A percentile compares a stretch with the other conserved stretches of the same genome.
phyloP scores from a whole-genome alignment of 2,888 invertebrate species.

The Bruchidius siliquastri region DNA sequence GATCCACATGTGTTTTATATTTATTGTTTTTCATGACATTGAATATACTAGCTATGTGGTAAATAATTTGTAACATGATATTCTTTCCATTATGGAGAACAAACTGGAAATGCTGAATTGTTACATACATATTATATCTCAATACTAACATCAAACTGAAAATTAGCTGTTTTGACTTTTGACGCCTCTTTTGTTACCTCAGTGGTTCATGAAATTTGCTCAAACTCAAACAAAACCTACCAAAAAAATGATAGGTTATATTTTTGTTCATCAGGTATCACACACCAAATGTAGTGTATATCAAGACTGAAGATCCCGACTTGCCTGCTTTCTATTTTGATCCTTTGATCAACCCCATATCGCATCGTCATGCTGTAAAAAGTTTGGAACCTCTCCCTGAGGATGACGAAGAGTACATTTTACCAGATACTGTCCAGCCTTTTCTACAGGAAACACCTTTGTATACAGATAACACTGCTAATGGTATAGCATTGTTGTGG shows the following conservation, averaged over 20 bases:
- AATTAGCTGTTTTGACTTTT: no score
- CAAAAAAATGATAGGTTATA: no score
- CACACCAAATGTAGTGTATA: constrained; percentile 97
- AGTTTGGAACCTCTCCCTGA: constrained; percentile 81
- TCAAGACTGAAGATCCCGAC: constrained; percentile 99
- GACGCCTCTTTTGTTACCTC: no score
- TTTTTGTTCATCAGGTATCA: no score
- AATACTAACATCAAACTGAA: background rate
- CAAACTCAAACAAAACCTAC: no score
- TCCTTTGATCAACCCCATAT: constrained; percentile 98
- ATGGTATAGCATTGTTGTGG: constrained; percentile 95
- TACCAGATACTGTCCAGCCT: constrained; percentile 87
- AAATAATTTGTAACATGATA: constrained; percentile 50
- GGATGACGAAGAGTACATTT: constrained; percentile 89
- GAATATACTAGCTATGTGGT: constrained; percentile 58
- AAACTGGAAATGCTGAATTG: constrained; percentile 53
- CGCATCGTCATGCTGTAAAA: constrained; percentile 85
- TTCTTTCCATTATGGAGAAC: constrained; percentile 49
- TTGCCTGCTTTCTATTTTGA: constrained; percentile 99
- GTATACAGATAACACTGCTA: constrained; percentile 98
- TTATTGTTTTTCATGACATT: constrained; percentile 9
- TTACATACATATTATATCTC: constrained; percentile 55
- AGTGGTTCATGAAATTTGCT: no score
- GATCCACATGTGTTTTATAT: constrained; percentile 19
- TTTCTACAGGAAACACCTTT: constrained; percentile 92